Conservation (phyloP, 35 echinoderm and acorn worm genomes). For the Acanthaster planci region DNA sequence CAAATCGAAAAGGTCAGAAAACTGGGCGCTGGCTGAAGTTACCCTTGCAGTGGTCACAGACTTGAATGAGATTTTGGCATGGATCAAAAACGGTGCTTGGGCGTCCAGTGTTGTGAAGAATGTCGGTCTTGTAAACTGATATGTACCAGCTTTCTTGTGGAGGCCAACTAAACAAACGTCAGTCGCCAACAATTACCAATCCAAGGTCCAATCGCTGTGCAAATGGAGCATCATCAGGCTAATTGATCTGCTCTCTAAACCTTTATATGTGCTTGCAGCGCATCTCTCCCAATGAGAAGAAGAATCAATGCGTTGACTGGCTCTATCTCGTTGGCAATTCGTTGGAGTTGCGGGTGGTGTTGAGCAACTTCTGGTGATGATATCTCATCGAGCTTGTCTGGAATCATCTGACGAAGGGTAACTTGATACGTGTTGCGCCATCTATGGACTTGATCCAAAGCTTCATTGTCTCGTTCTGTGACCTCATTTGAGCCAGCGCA, state of each 20-base stretch:
- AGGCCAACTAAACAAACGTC: not conserved
- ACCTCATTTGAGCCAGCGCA: no score
- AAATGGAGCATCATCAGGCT: slow-evolving; percentile 21
- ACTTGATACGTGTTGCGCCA: not conserved
- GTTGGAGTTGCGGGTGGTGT: slow-evolving; percentile 11
- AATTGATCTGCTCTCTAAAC: not conserved
- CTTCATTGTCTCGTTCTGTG: no score
- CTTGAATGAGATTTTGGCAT: no score
- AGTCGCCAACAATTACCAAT: slow-evolving; percentile 32
- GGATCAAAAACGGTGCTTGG: no score
- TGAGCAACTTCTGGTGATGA: not conserved
- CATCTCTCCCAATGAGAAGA: slow-evolving; percentile 13
- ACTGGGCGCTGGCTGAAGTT: no score
- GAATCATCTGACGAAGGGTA: no score
- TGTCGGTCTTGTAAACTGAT: not conserved
- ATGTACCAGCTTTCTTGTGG: not conserved
- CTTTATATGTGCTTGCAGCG: not conserved
- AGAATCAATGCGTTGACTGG: not conserved
- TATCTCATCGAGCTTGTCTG: not conserved
- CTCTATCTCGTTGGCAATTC: slow-evolving; percentile 2
- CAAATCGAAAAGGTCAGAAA: no score
- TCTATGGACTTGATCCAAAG: no score
- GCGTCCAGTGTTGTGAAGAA: slow-evolving; percentile 2
- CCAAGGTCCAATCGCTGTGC: slow-evolving; percentile 39
- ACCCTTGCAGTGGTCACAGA: no score